Base-by-base conservation (phyloP, 2,888 invertebrate genomes). In the Melitaea athalia region DNA sequence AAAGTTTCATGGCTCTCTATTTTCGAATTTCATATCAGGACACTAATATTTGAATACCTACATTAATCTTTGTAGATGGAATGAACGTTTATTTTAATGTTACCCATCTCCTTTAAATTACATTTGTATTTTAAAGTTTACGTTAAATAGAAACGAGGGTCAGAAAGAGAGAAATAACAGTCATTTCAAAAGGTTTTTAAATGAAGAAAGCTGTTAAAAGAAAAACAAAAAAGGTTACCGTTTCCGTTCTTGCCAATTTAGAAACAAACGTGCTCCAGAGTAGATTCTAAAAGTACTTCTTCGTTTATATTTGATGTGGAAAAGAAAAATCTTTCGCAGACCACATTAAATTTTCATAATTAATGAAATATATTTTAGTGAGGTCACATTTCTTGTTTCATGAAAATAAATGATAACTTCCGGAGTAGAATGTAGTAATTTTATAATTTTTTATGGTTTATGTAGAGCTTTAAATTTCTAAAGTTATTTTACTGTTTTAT, bases 211-310 rank as follows among this genome's bases (percentile, higher is more conserved):
- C 53, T 38, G 61, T 38, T 47, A 57, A 62, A 67, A 53, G 57
- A 42, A 67, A 67, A 67, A 53, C 62, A 42, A 67, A 67, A 53
- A 67, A 42, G 67, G 49, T 59, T 49, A 67, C 62, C n/a, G 62
- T 49, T 62, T 67, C 66, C 66, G 47, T 57, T 67, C 62, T 42
- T 57, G 49, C 55, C 62, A 62, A 65, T 65, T 65, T 60, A 14
- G 67, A 15, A 53, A 47, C 49, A 49, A 67, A 62, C 55, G 57
- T 67, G 67, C 62, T 67, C 24, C 42, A 24, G 15, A 42, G 49
- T 43, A 63, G 55, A 50, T 49, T 38, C 50, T 62, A 55, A 55
- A 61, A 53, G 38, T 66, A 33, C 11, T 62, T 50, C 15, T 59
- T 64, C 49, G 24, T 59, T 64, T 64, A 59, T 50, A 64, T 64